phyloP scores from a whole-genome alignment of 2,888 invertebrate species.

The Allygus modestus region DNA sequence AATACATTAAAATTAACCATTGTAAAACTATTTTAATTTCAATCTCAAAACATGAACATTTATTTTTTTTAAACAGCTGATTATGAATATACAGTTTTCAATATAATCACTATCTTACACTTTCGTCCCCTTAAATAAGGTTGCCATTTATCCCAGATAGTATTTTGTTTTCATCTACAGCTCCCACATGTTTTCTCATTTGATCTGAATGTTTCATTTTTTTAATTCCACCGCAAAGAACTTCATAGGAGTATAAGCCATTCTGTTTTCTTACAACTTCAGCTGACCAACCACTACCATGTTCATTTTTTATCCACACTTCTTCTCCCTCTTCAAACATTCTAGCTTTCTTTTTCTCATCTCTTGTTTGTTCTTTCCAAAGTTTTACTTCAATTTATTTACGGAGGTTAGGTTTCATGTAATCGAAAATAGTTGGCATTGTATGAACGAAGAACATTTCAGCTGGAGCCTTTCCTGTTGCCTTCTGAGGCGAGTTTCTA shows the following conservation, averaged over 20 bases:
- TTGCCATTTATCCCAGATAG: background rate
- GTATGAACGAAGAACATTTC: conserved; percentile 39
- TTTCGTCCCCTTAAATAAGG: background rate
- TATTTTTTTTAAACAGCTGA: too few species aligned
- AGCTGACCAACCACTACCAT: background rate
- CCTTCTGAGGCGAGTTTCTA: conserved; percentile 55
- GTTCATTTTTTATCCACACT: conserved; percentile 16
- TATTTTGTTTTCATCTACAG: background rate
- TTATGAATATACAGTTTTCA: too few species aligned
- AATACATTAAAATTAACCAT: too few species aligned
- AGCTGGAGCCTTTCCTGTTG: conserved; percentile 29
- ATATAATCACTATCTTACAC: background rate
- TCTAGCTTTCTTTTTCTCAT: background rate
- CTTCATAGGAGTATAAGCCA: conserved; percentile 2
- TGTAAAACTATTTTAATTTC: too few species aligned
- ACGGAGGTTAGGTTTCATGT: conserved; percentile 12
- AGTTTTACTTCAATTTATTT: background rate
- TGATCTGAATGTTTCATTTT: conserved; percentile 6
- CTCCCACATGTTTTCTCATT: background rate
- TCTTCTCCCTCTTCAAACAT: conserved; percentile 25
- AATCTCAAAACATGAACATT: too few species aligned
- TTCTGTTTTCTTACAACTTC: background rate
- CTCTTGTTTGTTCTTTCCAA: conserved; percentile 5
- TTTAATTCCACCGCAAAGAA: background rate
- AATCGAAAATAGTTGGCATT: conserved; percentile 5